Evolutionary conservation across 2,113 vertebrate genomes (phyloP).

Genomic region (Phalacrocorax pelagicus): DNA sequence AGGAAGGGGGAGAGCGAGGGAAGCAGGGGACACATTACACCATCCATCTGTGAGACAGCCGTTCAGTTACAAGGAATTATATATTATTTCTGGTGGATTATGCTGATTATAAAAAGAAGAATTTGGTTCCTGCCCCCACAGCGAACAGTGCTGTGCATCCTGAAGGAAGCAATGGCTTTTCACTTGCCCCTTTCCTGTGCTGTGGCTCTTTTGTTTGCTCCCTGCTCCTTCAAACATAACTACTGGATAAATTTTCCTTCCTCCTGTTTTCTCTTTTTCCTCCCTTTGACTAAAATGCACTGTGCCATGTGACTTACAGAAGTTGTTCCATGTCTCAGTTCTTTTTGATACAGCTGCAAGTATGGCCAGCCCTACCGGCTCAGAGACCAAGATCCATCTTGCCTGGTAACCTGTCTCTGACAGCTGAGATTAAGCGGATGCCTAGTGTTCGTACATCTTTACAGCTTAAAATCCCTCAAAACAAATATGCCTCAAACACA

Average conservation of each 20-base stretch:
- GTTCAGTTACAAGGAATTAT: conserved; percentile 77
- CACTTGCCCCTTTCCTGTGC: not conserved
- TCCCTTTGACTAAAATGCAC: not conserved
- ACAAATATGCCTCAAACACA: not conserved
- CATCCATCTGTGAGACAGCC: conserved; percentile 82
- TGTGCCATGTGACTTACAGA: not conserved
- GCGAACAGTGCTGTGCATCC: conserved; percentile 34
- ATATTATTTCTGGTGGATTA: conserved; percentile 84
- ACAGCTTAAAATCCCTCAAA: not conserved
- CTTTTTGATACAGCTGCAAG: not conserved
- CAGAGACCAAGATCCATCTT: not conserved
- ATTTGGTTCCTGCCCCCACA: conserved; percentile 57
- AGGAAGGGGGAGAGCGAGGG: conserved; percentile 10
- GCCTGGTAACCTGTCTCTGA: not conserved
- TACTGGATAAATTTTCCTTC: not conserved
- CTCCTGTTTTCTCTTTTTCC: not conserved
- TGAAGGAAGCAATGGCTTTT: conserved; percentile 72
- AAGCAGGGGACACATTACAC: conserved; percentile 70
- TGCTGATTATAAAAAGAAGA: conserved; percentile 75
- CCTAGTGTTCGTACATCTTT: not conserved
- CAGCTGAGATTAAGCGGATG: not conserved
- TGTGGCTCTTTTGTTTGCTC: not conserved
- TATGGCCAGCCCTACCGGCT: not conserved
- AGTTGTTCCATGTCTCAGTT: not conserved
- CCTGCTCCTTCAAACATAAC: not conserved